Evolutionary conservation across 2,888 invertebrate genomes (phyloP).

Genomic region (Coleophora flavipennella): DNA sequence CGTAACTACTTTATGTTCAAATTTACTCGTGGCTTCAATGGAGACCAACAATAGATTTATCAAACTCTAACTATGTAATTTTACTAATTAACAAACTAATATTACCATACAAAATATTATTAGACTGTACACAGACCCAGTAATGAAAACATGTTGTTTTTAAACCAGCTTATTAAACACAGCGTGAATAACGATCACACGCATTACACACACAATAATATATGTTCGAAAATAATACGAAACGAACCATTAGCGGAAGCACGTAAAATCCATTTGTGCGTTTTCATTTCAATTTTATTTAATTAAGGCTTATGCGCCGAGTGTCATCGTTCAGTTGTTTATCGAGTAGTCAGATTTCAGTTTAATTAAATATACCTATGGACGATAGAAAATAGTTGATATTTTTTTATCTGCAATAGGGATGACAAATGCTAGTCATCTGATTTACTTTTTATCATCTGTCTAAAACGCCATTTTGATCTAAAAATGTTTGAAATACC

Average conservation of each 20-base stretch:
- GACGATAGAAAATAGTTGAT: neutral
- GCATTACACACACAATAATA: slow-evolving; percentile 59
- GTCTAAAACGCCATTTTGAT: too few relatives aligned
- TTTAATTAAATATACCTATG: slow-evolving; percentile 3
- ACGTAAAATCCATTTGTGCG: slow-evolving; percentile 69
- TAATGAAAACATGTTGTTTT: slow-evolving; percentile 69
- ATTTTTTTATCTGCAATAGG: too few relatives aligned
- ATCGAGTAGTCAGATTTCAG: slow-evolving; percentile 20
- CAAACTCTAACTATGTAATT: too few relatives aligned
- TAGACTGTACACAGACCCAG: slow-evolving; percentile 20
- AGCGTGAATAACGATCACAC: slow-evolving; percentile 60
- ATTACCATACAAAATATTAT: slow-evolving; percentile 7
- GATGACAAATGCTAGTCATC: too few relatives aligned
- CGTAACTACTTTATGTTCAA: too few relatives aligned
- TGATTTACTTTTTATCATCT: too few relatives aligned
- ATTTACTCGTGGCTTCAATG: neutral
- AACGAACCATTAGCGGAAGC: slow-evolving; percentile 66
- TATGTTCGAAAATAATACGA: slow-evolving; percentile 67
- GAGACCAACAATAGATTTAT: slow-evolving; percentile 17
- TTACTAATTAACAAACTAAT: slow-evolving; percentile 6
- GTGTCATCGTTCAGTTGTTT: slow-evolving; percentile 30
- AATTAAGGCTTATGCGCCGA: slow-evolving; percentile 62
- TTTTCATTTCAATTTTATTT: slow-evolving; percentile 72
- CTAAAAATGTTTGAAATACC: too few relatives aligned
- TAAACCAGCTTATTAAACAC: slow-evolving; percentile 65